Base-by-base conservation (phyloP, 2,797 vertebrate genomes). In the Notolepis coatsorum region DNA sequence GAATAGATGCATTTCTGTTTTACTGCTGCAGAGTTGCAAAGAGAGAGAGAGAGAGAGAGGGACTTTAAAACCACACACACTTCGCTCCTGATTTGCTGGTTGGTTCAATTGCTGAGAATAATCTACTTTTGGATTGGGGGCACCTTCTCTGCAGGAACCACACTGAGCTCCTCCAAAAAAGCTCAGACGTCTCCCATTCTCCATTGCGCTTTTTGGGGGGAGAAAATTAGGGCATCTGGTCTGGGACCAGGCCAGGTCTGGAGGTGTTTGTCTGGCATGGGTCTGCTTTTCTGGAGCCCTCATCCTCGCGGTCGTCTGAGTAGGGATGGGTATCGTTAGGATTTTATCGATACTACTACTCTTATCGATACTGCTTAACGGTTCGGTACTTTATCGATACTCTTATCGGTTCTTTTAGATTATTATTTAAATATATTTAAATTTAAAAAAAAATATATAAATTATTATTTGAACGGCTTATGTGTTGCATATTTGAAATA, bases 211-310 rank as follows among this genome's bases (percentile, higher is more conserved):
- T n/a, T 18, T 13, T 9, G 24, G 23, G 33, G 21, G 39, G 39
- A 57, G 39, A 68, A 50, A 74, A 59, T 13, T 0, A 65, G 48
- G 69, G 45, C 61, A 63, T 69, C 50, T 60, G 49, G 60, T 57
- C 45, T 37, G 57, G 65, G 42, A 20, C 8, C 0, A 23, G 60
- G 63, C 49, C 68, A 67, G 43, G 67, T 61, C 47, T 73, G 52
- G 46, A 70, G 68, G 59, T 70, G 73, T 77, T 66, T 71, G 65
- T 77, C 69, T 71, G 65, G 61, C 62, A 48, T 48, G 17, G 47
- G 57, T 21, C 13, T 37, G 7, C 23, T 61, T 47, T 46, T 61
- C 50, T 46, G 55, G 30, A 51, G 55, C 49, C 49, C 33, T 46
- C 35, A 27, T 49, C 50, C 27, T 42, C 45, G 42, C 37, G 20